Conservation (phyloP, 2,797 vertebrate species). For the Eulemur rubriventer region DNA sequence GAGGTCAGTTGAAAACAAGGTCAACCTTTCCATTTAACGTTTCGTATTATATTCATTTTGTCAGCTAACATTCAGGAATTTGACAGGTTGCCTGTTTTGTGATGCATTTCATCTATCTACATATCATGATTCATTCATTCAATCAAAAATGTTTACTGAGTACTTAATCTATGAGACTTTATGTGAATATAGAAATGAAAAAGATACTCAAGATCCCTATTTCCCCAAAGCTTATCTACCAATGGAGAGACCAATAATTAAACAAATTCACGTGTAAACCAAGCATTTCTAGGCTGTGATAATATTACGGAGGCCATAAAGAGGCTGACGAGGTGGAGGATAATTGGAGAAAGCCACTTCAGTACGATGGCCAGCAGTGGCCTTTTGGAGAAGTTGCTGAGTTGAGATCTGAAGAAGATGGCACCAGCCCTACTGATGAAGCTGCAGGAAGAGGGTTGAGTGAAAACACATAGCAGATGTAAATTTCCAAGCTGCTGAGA, state of each 20-base stretch:
- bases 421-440: not conserved
- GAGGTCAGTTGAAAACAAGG: not conserved
- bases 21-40: not conserved
- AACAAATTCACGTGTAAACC: not conserved
- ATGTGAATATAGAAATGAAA: not conserved
- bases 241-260: not conserved
- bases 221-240: not conserved
- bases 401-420: conserved; percentile 12
- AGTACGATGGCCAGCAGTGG: not conserved
- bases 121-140: not conserved
- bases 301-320: not conserved
- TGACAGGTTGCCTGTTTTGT: not conserved
- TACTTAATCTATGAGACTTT: not conserved
- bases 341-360: not conserved
- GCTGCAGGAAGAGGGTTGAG: not conserved
- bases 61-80: not conserved
- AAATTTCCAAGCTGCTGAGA: not conserved
- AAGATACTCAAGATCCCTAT: not conserved
- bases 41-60: not conserved
- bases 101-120: not conserved
- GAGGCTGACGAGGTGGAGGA: not conserved
- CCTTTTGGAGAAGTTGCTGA: not conserved
- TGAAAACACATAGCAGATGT: not conserved
- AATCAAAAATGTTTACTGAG: not conserved
- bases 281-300: not conserved